Percentiles rank a stretch among this genome's conserved stretches.
Conservation (phyloP, 2,797 vertebrate genomes). For the Siniperca undulata region DNA sequence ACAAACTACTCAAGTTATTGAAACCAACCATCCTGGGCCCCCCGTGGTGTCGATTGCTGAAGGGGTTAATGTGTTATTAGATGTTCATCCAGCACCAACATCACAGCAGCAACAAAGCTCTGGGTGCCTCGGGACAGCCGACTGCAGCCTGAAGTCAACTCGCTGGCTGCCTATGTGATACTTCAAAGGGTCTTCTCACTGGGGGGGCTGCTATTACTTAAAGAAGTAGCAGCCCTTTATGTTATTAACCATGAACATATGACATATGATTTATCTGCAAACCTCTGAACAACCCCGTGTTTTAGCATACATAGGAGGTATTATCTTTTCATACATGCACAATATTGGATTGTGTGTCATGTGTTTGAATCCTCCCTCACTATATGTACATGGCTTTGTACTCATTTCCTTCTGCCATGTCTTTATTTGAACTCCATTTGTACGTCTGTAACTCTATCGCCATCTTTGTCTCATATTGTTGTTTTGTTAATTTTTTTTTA, state of each 20-base stretch:
- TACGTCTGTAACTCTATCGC: background rate
- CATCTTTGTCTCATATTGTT: background rate
- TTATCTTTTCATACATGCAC: background rate
- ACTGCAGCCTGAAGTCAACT: slow-evolving; percentile 35
- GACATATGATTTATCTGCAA: background rate
- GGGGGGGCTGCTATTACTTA: slow-evolving; percentile 27
- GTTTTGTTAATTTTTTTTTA: background rate
- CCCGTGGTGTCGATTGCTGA: background rate
- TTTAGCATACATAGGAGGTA: background rate
- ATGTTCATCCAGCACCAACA: slow-evolving; percentile 39
- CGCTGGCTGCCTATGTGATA: slow-evolving; percentile 22
- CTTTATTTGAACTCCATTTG: background rate
- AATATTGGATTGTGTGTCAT: background rate
- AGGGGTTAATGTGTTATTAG: slow-evolving; percentile 33
- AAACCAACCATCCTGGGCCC: background rate
- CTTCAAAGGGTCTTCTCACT: slow-evolving; percentile 71
- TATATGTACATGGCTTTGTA: background rate
- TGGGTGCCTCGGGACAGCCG: background rate
- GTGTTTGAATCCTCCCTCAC: background rate
- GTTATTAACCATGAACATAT: slow-evolving; percentile 21
- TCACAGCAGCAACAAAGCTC: slow-evolving; percentile 31
- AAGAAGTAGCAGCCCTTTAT: slow-evolving; percentile 30
- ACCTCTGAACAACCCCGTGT: background rate
- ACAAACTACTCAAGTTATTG: background rate
- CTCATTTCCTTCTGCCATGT: background rate